Base-by-base conservation (phyloP, 2,888 invertebrate species). In the Ophion ventricosus region DNA sequence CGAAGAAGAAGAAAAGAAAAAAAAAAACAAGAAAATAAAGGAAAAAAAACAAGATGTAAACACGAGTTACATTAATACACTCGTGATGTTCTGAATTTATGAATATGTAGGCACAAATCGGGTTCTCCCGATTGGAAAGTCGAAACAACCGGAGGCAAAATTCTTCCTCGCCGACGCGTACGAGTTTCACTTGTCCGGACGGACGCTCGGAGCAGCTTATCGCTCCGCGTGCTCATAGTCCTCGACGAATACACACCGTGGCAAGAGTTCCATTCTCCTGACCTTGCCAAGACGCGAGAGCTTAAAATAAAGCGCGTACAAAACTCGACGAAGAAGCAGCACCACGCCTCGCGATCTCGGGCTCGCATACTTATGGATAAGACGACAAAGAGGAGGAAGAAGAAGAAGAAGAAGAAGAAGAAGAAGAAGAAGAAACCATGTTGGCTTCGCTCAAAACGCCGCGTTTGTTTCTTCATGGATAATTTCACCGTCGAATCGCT, bases 261-360 rank as follows among this genome's bases (percentile, higher is more conserved):
- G 25, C 20, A 23, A 64, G 59, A 67, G 20, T 69, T 63, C 40
- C 76, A 69, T 84, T 82, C 76, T 67, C 82, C 23, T 82, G 84
- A 85, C 84, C 84, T 85, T 85, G 84, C 79, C 78, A 75, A 82
- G 82, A 43, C 75, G 67, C 72, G 67, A 49, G 79, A 85, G 82
- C 82, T 85, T 85, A 82, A 85, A 85, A 85, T 85, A 85, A 79
- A 82, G 78, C 81, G 67, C 5, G 40, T 57, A 25, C 49, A 14
- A 80, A 64, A 59, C 64, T 79, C 72, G 23, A 57, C 43, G 43
- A 14, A 2, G 35, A 3, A 35, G 3, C 35, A 72, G 59, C 54
- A 35, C 26, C 80, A 26, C 61, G n/a, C 43, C 61, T 61, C 43
- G 11, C 63, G 49, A 54, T 78, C 69, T 72, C 63, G 23, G 35